Evolutionary conservation across 2,113 vertebrate genomes (phyloP).

Genomic region (Rhabdomys dilectus): DNA sequence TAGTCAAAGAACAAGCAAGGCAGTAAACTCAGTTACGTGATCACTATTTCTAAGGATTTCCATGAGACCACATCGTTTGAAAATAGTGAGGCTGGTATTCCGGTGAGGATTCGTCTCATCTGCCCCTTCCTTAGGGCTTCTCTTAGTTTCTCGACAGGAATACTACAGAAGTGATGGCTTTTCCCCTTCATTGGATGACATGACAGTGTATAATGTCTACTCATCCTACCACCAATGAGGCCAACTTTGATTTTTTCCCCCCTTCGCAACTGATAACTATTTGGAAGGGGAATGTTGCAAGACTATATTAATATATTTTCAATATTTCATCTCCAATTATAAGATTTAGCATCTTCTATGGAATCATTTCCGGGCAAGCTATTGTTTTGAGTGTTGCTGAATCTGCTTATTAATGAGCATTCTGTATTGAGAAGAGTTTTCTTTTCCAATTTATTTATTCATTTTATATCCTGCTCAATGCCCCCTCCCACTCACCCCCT

Average conservation of each 20-base stretch:
- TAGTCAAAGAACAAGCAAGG: too few relatives aligned
- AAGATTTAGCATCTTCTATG: not conserved
- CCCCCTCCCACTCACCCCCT: too few relatives aligned
- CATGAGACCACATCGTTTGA: not conserved
- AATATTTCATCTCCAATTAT: not conserved
- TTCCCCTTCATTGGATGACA: not conserved
- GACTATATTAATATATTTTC: not conserved
- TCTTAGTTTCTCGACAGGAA: not conserved
- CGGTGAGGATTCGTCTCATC: not conserved
- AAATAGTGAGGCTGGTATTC: not conserved
- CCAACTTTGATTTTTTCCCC: not conserved
- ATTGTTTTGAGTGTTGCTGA: not conserved
- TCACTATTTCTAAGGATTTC: too few relatives aligned
- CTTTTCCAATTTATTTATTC: not conserved
- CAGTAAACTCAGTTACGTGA: too few relatives aligned
- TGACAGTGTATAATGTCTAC: not conserved
- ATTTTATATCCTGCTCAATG: not conserved
- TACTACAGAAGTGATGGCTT: not conserved
- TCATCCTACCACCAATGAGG: not conserved
- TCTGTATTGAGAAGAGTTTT: not conserved
- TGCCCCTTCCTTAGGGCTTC: not conserved
- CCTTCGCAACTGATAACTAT: not conserved
- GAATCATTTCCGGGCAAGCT: not conserved
- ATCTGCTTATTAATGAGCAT: not conserved
- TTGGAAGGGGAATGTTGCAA: not conserved